Base-by-base conservation (phyloP, 2,888 invertebrate genomes). In the Acanthoscelides obtectus region DNA sequence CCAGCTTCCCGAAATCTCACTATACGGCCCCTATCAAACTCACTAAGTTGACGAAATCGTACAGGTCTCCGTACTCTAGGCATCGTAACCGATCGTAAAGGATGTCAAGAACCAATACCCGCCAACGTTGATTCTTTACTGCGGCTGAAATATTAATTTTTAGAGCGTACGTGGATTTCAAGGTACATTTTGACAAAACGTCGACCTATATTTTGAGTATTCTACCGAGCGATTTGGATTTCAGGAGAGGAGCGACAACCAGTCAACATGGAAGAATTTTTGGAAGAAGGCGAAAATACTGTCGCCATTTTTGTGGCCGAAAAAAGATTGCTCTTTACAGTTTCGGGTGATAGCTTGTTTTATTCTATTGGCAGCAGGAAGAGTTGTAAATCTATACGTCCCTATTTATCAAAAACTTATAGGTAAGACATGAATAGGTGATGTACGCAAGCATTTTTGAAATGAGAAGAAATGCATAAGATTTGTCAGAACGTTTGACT, bases 241-340 rank as follows among this genome's bases (percentile, higher is more conserved):
- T 21, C 74, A 88, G 87, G 78, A 78, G 21, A 82, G 83, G 72
- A 86, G 87, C 78, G 90, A 90, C 6, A 90, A 88, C 80, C 87
- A 87, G 72, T 95, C 95, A 6, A 93, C 95, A 64, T 96, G 95
- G 89, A 88, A 88, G 72, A 94, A 94, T 86, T 90, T 91, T 2
- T 93, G 91, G 88, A 88, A 89, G 79, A 97, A 97, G 85, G 83
- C 95, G 17, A 90, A 90, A 79, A 91, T 91, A 3, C 88, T 99
- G 66, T 87, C 93, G 75, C 98, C 98, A 0, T 98, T 96, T 87
- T 87, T 99, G 45, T 99, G 99, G 99, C 99, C 99, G 0, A 93
- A 91, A 80, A 94, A 92, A 79, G 93, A 93, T 82, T 70, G 87
- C 21, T 79, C 88, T 8, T 88, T 99, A 3, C 98, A 99, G 85